Evolutionary conservation across 64 coral and sea anemone genomes (phyloP).

Genomic region (Stylophora pistillata): DNA sequence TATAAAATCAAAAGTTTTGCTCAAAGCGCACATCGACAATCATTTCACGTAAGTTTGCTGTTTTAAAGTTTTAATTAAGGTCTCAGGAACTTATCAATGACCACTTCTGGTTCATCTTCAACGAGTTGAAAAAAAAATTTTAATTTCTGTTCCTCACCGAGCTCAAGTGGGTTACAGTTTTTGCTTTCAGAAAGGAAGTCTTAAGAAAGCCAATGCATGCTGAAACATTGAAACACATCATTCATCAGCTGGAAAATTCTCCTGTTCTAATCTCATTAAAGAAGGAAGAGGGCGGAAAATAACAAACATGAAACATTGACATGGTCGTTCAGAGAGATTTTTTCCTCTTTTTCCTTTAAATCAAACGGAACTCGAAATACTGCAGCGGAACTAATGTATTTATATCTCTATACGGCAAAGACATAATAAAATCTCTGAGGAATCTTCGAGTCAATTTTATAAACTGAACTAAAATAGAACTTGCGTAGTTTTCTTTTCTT

Average conservation of each 20-base stretch:
- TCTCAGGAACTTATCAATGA: background rate
- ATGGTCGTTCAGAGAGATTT: background rate
- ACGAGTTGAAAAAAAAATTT: background rate
- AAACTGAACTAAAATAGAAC: no score
- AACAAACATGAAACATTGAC: background rate
- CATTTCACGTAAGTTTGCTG: background rate
- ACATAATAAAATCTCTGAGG: no score
- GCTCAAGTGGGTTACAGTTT: background rate
- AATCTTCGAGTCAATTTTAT: no score
- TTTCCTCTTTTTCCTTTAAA: background rate
- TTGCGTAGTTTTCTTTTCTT: no score
- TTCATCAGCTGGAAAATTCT: background rate
- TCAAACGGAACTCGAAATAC: background rate
- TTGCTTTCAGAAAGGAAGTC: conserved; percentile 18
- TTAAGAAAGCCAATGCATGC: background rate
- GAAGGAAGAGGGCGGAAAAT: conserved; percentile 1
- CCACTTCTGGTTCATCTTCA: background rate
- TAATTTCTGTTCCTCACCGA: background rate
- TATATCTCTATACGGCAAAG: background rate
- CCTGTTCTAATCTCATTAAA: conserved; percentile 1
- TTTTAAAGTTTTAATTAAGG: background rate
- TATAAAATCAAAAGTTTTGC: background rate
- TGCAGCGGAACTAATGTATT: conserved; percentile 13
- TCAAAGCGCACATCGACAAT: background rate
- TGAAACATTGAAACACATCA: background rate